phyloP scores from a whole-genome alignment of 1,140 invertebrate species.

The Drosophila nigromelanica region DNA sequence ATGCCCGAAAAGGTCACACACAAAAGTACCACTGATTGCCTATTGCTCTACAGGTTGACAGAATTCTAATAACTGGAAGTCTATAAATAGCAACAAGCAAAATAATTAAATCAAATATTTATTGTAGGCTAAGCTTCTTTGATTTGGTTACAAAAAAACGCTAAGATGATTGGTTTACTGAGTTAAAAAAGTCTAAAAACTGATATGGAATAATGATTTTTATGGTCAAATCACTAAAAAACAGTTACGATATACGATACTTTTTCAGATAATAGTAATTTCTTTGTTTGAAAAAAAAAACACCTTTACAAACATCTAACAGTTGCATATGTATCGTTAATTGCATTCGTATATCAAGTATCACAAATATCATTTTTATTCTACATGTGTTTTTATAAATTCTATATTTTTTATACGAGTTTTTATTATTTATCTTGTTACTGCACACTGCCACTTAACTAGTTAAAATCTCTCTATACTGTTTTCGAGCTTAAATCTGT shows the following conservation, averaged over 20 bases:
- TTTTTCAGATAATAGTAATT: too few relatives aligned
- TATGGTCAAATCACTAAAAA: too few relatives aligned
- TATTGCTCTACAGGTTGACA: constrained; percentile 12
- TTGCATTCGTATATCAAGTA: background rate
- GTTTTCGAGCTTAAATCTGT: constrained; percentile 8
- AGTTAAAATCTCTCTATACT: constrained; percentile 8
- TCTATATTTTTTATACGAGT: background rate
- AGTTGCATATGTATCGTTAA: background rate
- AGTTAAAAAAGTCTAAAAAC: too few relatives aligned
- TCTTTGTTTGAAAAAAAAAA: background rate
- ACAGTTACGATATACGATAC: too few relatives aligned
- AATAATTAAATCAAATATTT: background rate
- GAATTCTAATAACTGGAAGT: background rate
- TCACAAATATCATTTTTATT: background rate
- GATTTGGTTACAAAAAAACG: too few relatives aligned
- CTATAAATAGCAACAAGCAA: background rate
- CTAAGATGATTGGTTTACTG: too few relatives aligned
- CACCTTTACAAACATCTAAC: background rate
- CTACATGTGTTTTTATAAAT: constrained; percentile 1
- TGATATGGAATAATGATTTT: too few relatives aligned
- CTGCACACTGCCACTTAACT: background rate
- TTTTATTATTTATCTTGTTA: background rate
- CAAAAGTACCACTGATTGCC: constrained; percentile 8
- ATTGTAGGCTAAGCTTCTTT: background rate
- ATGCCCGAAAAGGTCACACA: constrained; percentile 16